Evolutionary conservation across 2,888 invertebrate species (phyloP), one percentile per base, ranked within the genome.

Genomic region (Euplexia lucipara): DNA sequence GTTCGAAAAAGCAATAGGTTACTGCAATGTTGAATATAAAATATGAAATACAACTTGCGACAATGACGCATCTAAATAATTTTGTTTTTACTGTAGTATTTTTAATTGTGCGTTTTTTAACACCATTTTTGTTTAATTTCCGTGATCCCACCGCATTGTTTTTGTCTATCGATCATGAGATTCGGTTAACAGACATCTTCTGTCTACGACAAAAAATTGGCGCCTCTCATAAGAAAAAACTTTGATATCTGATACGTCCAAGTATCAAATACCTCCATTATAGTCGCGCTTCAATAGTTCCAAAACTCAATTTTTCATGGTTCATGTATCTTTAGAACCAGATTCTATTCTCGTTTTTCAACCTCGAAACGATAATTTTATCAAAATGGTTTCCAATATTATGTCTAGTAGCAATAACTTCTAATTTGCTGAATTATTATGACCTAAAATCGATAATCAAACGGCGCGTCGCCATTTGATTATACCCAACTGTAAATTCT

Each of bases 281-380:
- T 75, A 84, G 84, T 80, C 82, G 83, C 87, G 91, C 90, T 87
- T 88, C 87, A 88, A 85, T 88, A 86, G 87, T 86, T 89, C 80
- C 76, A 88, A 91, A 90, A 90, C 77, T 86, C 76, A 88, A 85
- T 86, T 86, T 91, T 91, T 90, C 88, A 90, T 86, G 89, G 87
- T 88, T 86, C 85, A 78, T 70, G 84, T 84, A 84, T 81, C 85
- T 83, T 88, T 64, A 84, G 78, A 86, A 87, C 81, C 71, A 81
- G 84, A 88, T 86, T 83, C 74, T 65, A 59, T 79, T 81, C 72
- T 80, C 76, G 81, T 85, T 81, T 84, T 78, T 74, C 79, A 64
- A 79, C 75, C 77, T 41, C 52, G n/a, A 67, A 78, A 78, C 77
- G 75, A 67, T 73, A 69, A 71, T 79, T 76, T 77, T 73, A 80